Evolutionary conservation across 64 coral and sea anemone genomes (phyloP).

Genomic region (Trachythela sp.): DNA sequence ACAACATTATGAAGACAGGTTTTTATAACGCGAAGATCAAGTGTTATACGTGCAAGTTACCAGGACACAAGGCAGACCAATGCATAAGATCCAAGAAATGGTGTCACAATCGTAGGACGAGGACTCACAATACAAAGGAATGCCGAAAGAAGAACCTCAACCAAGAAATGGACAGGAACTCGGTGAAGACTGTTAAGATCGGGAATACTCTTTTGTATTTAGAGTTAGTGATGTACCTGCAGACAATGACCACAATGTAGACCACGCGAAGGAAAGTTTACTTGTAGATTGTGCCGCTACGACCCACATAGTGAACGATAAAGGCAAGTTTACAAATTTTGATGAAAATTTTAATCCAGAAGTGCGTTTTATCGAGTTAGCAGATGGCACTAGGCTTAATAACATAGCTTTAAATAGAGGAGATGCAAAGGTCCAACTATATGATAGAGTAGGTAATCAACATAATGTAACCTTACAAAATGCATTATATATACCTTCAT

Average conservation of each 20-base stretch:
- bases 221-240: background rate
- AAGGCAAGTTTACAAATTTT: background rate
- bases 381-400: slow-evolving; percentile 41
- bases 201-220: background rate
- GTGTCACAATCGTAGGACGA: no score
- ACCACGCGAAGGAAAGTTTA: background rate
- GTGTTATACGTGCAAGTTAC: no score
- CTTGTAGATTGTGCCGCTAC: background rate
- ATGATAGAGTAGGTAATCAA: background rate
- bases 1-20: no score
- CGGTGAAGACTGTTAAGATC: no score
- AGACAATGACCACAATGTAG: background rate
- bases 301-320: background rate
- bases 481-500: slow-evolving; percentile 26
- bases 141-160: no score
- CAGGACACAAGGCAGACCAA: no score
- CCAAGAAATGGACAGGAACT: no score
- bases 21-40: no score
- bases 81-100: no score
- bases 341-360: background rate
- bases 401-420: slow-evolving; percentile 47
- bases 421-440: background rate
- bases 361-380: background rate
- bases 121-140: no score
- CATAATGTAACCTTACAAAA: background rate